Conservation (phyloP, 2,797 vertebrate genomes). For the Phalanger gymnotis region DNA sequence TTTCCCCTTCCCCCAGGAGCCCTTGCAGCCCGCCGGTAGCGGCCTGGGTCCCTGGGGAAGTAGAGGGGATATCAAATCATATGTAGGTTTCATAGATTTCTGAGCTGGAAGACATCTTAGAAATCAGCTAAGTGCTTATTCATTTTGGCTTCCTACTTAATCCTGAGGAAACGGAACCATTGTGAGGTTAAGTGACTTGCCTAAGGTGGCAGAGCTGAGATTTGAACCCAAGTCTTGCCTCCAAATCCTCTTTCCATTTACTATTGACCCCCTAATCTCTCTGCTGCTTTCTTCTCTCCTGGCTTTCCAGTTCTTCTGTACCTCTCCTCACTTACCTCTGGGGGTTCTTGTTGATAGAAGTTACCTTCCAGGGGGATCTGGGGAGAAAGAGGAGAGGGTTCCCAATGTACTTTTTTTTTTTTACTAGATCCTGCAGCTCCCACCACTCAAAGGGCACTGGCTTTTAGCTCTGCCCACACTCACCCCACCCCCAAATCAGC, state of each 20-base stretch:
- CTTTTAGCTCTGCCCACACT: background rate
- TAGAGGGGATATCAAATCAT: background rate
- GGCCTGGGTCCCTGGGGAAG: conserved; percentile 49
- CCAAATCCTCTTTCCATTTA: conserved; percentile 67
- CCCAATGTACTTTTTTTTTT: background rate
- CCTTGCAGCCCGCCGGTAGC: conserved; percentile 58
- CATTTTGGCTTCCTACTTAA: background rate
- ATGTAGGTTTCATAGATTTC: background rate
- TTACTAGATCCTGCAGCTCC: background rate
- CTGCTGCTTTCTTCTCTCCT: background rate
- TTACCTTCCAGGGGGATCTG: conserved; percentile 89
- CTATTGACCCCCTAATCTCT: background rate
- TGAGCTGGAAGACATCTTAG: background rate
- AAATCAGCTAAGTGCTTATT: background rate
- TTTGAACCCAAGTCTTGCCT: background rate
- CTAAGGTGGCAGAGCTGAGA: background rate
- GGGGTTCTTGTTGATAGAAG: conserved; percentile 82
- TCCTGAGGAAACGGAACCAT: background rate
- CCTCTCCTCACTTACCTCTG: conserved; percentile 81
- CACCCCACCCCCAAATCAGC: background rate
- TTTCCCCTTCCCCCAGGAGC: conserved; percentile 49
- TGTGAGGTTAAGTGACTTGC: background rate
- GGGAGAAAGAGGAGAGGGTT: conserved; percentile 33
- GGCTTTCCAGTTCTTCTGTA: background rate
- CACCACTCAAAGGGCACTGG: background rate